Conservation (phyloP, 2,113 vertebrate species). For the Cyanistes caeruleus region DNA sequence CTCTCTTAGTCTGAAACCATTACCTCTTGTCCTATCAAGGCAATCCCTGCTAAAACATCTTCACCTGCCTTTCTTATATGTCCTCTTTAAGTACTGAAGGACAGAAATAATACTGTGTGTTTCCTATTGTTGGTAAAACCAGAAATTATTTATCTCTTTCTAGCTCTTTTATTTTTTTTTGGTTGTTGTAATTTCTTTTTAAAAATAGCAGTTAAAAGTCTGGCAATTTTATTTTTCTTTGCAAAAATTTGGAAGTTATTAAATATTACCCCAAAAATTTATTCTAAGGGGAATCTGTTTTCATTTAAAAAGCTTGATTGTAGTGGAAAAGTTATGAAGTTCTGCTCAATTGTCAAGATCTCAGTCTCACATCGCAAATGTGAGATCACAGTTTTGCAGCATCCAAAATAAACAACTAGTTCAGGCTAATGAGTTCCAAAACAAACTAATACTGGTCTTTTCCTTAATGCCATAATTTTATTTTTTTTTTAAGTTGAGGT, state of each 20-base stretch:
- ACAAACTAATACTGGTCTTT: background rate
- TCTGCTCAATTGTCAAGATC: background rate
- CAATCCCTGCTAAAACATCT: background rate
- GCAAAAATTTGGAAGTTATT: background rate
- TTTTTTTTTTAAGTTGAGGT: background rate
- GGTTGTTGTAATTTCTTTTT: background rate
- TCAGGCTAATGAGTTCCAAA: constrained; percentile 25
- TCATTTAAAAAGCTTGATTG: background rate
- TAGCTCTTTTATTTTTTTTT: background rate
- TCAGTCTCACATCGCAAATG: constrained; percentile 32
- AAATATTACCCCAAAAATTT: background rate
- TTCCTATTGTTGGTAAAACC: background rate
- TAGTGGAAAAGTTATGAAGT: background rate
- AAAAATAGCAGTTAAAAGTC: background rate
- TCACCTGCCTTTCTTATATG: background rate
- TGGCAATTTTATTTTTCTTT: background rate
- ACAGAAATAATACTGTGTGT: background rate
- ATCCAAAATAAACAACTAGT: constrained; percentile 30
- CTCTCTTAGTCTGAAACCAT: background rate
- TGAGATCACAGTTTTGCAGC: constrained; percentile 18
- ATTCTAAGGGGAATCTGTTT: background rate
- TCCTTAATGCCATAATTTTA: background rate
- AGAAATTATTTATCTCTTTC: background rate
- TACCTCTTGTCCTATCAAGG: background rate
- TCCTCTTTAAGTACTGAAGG: background rate